Percentiles rank a stretch among this genome's conserved stretches.
Evolutionary conservation across 2,888 invertebrate genomes (phyloP).

Genomic region (Silvanus unidentatus): DNA sequence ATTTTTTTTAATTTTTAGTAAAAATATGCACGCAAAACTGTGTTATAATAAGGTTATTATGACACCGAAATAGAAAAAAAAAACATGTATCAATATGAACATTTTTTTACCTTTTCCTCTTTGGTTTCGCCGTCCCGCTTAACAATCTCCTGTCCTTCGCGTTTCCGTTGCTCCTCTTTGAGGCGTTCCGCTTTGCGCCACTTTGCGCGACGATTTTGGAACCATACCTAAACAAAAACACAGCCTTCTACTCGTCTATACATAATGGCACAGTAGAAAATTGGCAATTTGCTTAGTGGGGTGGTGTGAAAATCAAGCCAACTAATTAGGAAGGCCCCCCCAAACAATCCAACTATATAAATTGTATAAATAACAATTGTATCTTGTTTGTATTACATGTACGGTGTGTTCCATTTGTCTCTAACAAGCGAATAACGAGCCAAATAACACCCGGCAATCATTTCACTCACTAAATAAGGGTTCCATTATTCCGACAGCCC

Average conservation of each 20-base stretch:
- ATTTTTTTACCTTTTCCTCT: conserved; percentile 53
- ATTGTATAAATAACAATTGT: not conserved
- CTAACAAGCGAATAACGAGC: conserved; percentile 31
- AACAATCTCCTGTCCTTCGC: conserved; percentile 66
- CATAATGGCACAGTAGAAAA: no score
- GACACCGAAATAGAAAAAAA: no score
- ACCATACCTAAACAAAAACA: conserved; percentile 85
- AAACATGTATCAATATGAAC: no score
- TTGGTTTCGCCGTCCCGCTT: conserved; percentile 54
- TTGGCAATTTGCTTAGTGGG: no score
- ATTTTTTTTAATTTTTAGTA: no score
- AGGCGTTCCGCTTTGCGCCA: conserved; percentile 89
- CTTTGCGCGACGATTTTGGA: conserved; percentile 87
- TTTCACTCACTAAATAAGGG: conserved; percentile 17
- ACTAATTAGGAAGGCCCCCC: no score
- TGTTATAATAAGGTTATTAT: no score
- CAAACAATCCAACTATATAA: no score
- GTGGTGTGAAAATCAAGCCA: no score
- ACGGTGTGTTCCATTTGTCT: conserved; percentile 28
- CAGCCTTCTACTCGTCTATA: no score
- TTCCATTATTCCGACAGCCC: conserved; percentile 1
- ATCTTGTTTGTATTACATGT: conserved; percentile 3
- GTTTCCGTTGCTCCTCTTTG: conserved; percentile 84
- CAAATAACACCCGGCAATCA: conserved; percentile 24
- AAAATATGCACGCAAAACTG: no score